Evolutionary conservation across 2,113 vertebrate species (phyloP), one percentile per base, ranked within the genome.

Genomic region (Erythrocercus mccallii): DNA sequence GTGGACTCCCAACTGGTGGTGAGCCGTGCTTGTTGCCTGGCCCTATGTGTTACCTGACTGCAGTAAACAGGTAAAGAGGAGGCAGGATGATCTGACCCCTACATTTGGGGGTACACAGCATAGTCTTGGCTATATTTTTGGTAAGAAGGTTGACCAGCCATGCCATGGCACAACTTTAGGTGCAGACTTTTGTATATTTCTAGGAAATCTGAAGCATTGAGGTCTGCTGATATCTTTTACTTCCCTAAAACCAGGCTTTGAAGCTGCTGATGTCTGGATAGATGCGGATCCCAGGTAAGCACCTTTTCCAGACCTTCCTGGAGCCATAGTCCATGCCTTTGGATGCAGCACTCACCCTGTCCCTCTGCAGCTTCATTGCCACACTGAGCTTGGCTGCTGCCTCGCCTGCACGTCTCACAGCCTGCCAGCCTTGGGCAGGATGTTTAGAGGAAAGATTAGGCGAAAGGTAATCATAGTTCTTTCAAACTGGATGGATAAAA

Each of bases 401-500:
- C 73, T 70, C 42, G 37, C n/a, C 37, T 56, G 57, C 4, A 0
- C 35, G 54, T 42, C 61, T 40, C 42, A 42, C 10, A 7, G 70
- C n/a, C 86, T 61, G 76, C 37, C 72, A 37, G 53, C 6, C 40
- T 3, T 0, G 13, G 6, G 4, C 94, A 91, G 74, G 70, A 42
- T 89, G 84, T 76, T 68, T 42, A 51, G 62, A 80, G 38, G 37
- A 70, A 94, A 53, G 93, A 79, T 77, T 57, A 82, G 66, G 47
- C 11, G 7, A 65, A 72, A 35, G 70, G 68, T 94, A 93, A 95
- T 91, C 87, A 91, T 62, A 86, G 94, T 44, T 91, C 85, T 90
- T 94, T 64, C 84, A 83, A 86, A 86, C 38, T 37, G 60, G 19
- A 15, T 84, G 82, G 88, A 40, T 94, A 95, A 94, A 95, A 94